Evolutionary conservation across 2,113 vertebrate species (phyloP), one percentile per base, ranked within the genome.

Genomic region (Myotis davidii): DNA sequence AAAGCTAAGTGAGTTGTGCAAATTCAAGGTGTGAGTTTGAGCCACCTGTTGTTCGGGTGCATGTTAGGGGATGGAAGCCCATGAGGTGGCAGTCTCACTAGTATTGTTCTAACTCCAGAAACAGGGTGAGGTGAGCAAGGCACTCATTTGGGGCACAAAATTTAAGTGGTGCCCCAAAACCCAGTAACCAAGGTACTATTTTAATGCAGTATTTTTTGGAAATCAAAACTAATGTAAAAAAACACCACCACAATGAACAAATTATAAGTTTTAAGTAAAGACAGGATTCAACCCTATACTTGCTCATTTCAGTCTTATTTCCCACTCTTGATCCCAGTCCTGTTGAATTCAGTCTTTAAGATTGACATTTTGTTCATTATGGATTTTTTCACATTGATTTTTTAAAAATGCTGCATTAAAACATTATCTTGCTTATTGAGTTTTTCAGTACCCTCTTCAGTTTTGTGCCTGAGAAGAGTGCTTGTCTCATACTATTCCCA

Each of bases 111-210:
- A 89, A 64, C 54, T 70, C 52, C 27, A 76, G 65, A 79, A 91
- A 79, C 5, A 25, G 48, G n/a, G 52, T 52, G 59, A 94, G 18
- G 45, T 45, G 34, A 91, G 83, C 74, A 90, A 94, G 79, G 93
- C 85, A 90, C 88, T 91, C 89, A 37, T 67, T 39, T n/a, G 18
- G 52, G 70, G 61, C 78, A 93, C 45, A 78, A 76, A 72, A 94
- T 42, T 76, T 56, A 90, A 92, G 14, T 50, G 77, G 25, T 83
- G n/a, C 61, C 72, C 64, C 88, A 73, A 81, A 85, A 76, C 61
- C n/a, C 72, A 95, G 9, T 34, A 88, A 70, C 45, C 73, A 85
- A 64, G 74, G 83, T 32, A 79, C 42, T 70, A 84, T 79, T 88
- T 92, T 79, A 87, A 85, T 85, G 29, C 11, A 59, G 2, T 89